Evolutionary conservation across 2,797 vertebrate species (phyloP).

Genomic region (Acropternis orthonyx): DNA sequence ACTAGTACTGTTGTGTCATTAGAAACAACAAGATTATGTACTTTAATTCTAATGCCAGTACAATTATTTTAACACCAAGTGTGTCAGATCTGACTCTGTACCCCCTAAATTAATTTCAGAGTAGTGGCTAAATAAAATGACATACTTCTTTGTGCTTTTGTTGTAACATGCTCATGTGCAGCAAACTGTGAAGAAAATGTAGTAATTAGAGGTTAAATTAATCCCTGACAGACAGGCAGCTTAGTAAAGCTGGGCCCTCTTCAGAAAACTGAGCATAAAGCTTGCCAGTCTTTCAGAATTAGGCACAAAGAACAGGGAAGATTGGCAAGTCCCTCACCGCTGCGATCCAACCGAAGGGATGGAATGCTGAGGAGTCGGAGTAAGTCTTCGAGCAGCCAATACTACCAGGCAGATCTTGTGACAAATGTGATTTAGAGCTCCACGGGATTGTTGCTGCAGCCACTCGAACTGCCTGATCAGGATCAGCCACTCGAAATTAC

Average conservation of each 20-base stretch:
- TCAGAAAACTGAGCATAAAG: conserved; percentile 64
- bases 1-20: conserved; percentile 53
- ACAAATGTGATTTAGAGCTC: conserved; percentile 30
- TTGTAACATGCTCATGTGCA: conserved; percentile 73
- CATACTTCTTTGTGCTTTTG: conserved; percentile 77
- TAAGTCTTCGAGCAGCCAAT: conserved; percentile 28
- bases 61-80: conserved; percentile 72
- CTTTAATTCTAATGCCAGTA: conserved; percentile 66
- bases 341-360: conserved; percentile 26
- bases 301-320: conserved; percentile 60
- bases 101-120: conserved; percentile 74
- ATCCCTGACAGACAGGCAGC: conserved; percentile 78
- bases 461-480: conserved; percentile 24
- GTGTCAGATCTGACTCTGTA: conserved; percentile 71
- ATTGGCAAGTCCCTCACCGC: conserved; percentile 33
- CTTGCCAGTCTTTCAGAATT: conserved; percentile 67
- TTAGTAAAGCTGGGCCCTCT: conserved; percentile 71
- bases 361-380: not conserved
- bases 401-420: conserved; percentile 9
- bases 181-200: conserved; percentile 78
- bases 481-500: conserved; percentile 37
- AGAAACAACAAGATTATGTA: conserved; percentile 71
- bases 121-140: conserved; percentile 72
- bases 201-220: conserved; percentile 83
- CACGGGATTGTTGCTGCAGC: not conserved